phyloP scores from a whole-genome alignment of 2,888 invertebrate genomes.

The Luffia ferchaultella region DNA sequence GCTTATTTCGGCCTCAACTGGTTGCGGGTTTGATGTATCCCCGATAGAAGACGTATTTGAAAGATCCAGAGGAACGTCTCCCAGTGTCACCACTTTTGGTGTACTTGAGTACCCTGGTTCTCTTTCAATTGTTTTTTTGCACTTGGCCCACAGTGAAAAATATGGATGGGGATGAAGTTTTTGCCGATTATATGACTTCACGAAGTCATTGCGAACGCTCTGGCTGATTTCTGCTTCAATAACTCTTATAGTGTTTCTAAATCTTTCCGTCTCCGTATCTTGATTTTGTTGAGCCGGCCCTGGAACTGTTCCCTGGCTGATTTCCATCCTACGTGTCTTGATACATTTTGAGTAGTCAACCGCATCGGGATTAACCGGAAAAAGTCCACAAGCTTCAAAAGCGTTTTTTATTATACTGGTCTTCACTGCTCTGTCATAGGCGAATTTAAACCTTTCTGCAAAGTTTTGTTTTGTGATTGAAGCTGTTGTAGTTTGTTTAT shows the following conservation, averaged over 20 bases:
- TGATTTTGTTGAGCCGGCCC: too few species aligned
- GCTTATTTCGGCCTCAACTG: too few species aligned
- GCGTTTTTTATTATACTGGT: not conserved
- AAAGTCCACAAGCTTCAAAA: not conserved
- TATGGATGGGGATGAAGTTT: not conserved
- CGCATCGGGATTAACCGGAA: not conserved
- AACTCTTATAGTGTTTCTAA: not conserved
- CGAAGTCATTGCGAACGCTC: not conserved
- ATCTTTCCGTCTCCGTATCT: not conserved
- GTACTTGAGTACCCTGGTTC: too few species aligned
- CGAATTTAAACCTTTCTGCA: not conserved
- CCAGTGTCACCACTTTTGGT: too few species aligned
- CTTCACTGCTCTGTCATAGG: not conserved
- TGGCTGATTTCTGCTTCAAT: not conserved
- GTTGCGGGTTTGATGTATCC: too few species aligned
- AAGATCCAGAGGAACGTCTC: too few species aligned
- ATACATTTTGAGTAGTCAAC: not conserved
- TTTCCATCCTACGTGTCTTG: not conserved
- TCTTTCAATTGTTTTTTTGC: not conserved
- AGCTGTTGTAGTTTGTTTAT: not conserved
- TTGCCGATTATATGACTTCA: not conserved
- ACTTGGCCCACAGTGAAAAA: not conserved
- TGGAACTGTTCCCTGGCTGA: too few species aligned
- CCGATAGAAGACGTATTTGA: too few species aligned
- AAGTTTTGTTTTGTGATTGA: not conserved